Evolutionary conservation across 2,113 vertebrate species (phyloP).

Genomic region (Sigmodon hispidus): DNA sequence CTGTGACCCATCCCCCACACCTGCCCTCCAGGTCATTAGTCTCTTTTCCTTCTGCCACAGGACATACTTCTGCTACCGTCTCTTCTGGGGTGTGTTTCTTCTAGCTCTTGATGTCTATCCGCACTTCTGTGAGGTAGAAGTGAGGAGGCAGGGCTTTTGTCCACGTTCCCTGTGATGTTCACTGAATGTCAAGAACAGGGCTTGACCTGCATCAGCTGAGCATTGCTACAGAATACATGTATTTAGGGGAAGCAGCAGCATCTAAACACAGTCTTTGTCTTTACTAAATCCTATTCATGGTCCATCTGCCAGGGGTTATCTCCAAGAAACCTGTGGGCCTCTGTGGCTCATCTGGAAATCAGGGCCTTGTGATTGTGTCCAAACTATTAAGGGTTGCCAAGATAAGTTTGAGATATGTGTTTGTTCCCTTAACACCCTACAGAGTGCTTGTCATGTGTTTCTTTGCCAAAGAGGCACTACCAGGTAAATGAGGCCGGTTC

Average conservation of each 20-base stretch:
- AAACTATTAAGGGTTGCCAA: not conserved
- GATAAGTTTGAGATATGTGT: not conserved
- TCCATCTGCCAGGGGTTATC: not conserved
- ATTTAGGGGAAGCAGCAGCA: not conserved
- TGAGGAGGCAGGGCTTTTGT: not conserved
- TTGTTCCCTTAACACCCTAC: not conserved
- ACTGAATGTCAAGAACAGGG: not conserved
- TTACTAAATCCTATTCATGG: not conserved
- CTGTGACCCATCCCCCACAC: not conserved
- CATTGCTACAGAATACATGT: not conserved
- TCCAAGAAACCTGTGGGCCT: not conserved
- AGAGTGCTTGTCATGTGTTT: not conserved
- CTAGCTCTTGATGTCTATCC: not conserved
- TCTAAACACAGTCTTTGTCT: not conserved
- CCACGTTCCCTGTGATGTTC: not conserved
- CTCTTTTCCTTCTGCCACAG: not conserved
- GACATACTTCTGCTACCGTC: not conserved
- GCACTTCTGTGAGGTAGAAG: not conserved
- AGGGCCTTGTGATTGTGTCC: not conserved
- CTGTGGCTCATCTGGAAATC: not conserved
- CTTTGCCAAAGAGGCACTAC: not conserved
- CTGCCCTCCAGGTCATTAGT: not conserved
- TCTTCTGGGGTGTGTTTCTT: not conserved
- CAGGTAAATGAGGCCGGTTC: not conserved
- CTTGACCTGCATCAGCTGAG: not conserved